Evolutionary conservation across 2,113 vertebrate genomes (phyloP), one percentile per base, ranked within the genome.

Genomic region (Sula dactylatra): DNA sequence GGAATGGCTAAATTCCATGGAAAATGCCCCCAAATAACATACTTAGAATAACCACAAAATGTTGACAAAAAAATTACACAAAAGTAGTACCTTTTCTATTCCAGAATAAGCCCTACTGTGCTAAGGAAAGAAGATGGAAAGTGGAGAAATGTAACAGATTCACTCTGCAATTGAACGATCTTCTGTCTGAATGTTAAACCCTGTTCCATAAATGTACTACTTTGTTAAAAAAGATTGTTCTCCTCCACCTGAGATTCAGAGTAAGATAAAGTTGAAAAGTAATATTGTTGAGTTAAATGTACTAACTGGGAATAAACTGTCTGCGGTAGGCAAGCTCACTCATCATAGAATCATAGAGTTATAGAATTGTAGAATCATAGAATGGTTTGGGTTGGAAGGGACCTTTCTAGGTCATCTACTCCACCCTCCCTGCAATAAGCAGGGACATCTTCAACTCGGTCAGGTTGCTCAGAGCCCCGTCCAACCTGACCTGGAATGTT

Each of bases 1-100:
- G 94, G 82, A 96, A 93, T 72, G n/a, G 76, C 44, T 65, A 38
- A 89, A 90, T 91, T 91, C 65, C 83, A 70, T 70, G 69, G 88
- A 91, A 80, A 83, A 49, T 47, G 64, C 29, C 50, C 78, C 78
- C 61, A 94, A 96, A 97, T 94, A 86, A 94, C 78, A 97, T 81
- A 85, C 67, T 94, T 65, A 49, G 73, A 90, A 55, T 52, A 89
- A 95, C 96, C 94, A 88, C 96, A 93, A 76, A 72, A 78, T 2
- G 19, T 24, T 78, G 74, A 40, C 42, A 65, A 77, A 95, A 95
- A 82, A 65, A 38, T 34, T 55, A 69, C 64, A 69, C 36, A 81
- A 56, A 93, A 88, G 34, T 93, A 38, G 38, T 83, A 84, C 70
- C 45, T 94, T 81, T 84, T 49, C 56, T 67, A 40, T 86, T 86